Conservation (phyloP, 2,888 invertebrate genomes). For the Mylabris sibirica region DNA sequence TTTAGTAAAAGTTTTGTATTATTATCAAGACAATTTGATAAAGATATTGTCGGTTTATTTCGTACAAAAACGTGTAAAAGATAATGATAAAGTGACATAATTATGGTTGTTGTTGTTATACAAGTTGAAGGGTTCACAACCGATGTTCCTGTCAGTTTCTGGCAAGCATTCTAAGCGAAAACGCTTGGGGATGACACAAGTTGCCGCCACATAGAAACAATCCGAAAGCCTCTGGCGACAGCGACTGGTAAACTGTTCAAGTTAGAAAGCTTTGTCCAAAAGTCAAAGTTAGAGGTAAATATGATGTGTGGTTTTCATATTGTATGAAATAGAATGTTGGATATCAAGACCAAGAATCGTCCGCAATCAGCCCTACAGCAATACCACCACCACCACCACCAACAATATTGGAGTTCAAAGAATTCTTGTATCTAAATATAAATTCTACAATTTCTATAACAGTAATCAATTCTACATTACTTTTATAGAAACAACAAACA, state of each 20-base stretch:
- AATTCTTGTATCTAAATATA: not conserved
- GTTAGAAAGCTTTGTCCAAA: slow-evolving; percentile 36
- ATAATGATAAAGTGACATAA: slow-evolving; percentile 16
- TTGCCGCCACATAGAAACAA: slow-evolving; percentile 27
- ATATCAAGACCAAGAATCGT: slow-evolving; percentile 24
- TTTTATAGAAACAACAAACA: too few relatives aligned
- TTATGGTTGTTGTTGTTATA: slow-evolving; percentile 8
- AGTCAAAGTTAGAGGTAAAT: slow-evolving; percentile 30
- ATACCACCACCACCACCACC: too few relatives aligned
- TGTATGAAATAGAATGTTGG: slow-evolving; percentile 20
- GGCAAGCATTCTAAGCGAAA: slow-evolving; percentile 23
- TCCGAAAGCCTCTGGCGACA: slow-evolving; percentile 31
- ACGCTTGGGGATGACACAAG: slow-evolving; percentile 33
- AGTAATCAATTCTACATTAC: not conserved
- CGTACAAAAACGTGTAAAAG: slow-evolving; percentile 11
- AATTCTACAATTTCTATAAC: slow-evolving; percentile 19
- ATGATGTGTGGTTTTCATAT: slow-evolving; percentile 34
- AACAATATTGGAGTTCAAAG: not conserved
- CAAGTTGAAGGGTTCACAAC: slow-evolving; percentile 15
- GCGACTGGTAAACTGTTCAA: slow-evolving; percentile 28
- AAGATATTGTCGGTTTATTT: slow-evolving; percentile 24
- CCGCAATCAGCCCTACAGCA: slow-evolving; percentile 8
- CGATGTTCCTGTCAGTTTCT: slow-evolving; percentile 31
- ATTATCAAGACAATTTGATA: slow-evolving; percentile 15
- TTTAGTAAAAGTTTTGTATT: slow-evolving; percentile 17